A percentile compares a stretch with the other conserved stretches of the same genome.
These are phyloP conservation scores for Urocyon cinereoargenteus DNA, from an alignment of 2,797 vertebrate species.

Conservation along the genomic window DNA sequence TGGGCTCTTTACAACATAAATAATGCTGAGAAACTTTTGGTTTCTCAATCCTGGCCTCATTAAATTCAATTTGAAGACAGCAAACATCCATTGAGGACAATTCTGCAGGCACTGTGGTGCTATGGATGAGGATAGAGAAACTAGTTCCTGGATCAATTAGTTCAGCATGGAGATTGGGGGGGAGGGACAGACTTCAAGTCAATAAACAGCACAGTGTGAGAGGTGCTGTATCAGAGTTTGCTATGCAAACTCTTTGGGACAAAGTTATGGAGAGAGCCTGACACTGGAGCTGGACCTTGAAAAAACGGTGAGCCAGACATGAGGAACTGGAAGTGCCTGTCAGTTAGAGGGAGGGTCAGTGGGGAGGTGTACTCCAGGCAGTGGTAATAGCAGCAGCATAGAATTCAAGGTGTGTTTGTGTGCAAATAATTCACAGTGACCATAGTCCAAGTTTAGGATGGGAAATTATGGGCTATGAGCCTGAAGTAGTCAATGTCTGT, in stretches of 20 bases:
- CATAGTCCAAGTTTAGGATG: background rate
- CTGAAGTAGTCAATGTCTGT: background rate
- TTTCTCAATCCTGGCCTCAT: slow-evolving; percentile 46
- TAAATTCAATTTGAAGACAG: background rate
- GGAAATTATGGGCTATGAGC: background rate
- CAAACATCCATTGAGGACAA: background rate
- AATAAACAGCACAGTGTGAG: background rate
- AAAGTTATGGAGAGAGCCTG: background rate
- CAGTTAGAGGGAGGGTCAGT: background rate
- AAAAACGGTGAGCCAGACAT: background rate
- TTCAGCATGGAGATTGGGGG: too few species aligned
- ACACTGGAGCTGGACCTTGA: background rate
- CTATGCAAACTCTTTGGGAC: background rate
- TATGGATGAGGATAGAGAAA: background rate
- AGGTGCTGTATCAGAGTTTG: background rate
- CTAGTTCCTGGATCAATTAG: background rate
- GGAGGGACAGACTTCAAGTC: background rate
- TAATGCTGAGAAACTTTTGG: slow-evolving; percentile 54
- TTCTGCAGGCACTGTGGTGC: background rate
- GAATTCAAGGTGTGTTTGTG: background rate
- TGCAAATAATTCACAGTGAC: background rate
- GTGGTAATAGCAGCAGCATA: background rate
- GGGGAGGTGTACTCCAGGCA: background rate
- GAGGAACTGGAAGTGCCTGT: background rate
- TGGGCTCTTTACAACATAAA: slow-evolving; percentile 55